Conservation (phyloP, 1,140 invertebrate species). For the Hydropsyche tenuis region DNA sequence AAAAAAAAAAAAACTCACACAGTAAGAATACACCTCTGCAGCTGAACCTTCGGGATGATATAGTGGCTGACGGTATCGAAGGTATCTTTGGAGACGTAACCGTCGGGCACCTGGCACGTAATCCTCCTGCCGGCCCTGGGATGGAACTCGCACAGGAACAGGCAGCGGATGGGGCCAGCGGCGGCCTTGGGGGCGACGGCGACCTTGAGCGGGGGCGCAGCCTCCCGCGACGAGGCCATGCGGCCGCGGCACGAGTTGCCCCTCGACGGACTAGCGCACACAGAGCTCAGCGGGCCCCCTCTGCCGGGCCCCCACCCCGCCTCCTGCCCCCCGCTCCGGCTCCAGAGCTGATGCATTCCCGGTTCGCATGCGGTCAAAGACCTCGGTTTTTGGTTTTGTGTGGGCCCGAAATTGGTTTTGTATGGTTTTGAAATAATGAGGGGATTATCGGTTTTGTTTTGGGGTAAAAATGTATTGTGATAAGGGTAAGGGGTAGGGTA, state of each 20-base stretch:
- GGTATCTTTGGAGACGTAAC: slow-evolving; percentile 86
- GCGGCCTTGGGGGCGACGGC: neutral
- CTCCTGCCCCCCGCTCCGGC: neutral
- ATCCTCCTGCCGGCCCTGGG: slow-evolving; percentile 81
- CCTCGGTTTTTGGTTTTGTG: too few relatives aligned
- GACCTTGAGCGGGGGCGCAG: slow-evolving; percentile 58
- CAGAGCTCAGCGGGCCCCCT: neutral
- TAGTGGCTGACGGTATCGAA: slow-evolving; percentile 92
- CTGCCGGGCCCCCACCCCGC: neutral
- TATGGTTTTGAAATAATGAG: too few relatives aligned
- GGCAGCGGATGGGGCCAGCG: slow-evolving; percentile 71
- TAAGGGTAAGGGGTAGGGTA: too few relatives aligned
- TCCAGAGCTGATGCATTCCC: neutral
- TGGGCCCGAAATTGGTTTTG: too few relatives aligned
- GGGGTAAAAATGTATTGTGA: too few relatives aligned
- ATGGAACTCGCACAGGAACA: slow-evolving; percentile 88
- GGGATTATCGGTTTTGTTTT: too few relatives aligned
- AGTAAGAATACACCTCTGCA: slow-evolving; percentile 86
- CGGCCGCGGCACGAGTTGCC: neutral
- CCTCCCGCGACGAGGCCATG: slow-evolving; percentile 32
- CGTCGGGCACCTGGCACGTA: slow-evolving; percentile 81
- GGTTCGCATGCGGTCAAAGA: neutral
- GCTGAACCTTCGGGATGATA: slow-evolving; percentile 90
- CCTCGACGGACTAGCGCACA: too few relatives aligned
- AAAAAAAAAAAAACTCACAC: slow-evolving; percentile 71